Percentiles rank a stretch among this genome's conserved stretches.
Conservation (phyloP, 2,113 vertebrate species). For the Gnathonemus echidnorhynchus region DNA sequence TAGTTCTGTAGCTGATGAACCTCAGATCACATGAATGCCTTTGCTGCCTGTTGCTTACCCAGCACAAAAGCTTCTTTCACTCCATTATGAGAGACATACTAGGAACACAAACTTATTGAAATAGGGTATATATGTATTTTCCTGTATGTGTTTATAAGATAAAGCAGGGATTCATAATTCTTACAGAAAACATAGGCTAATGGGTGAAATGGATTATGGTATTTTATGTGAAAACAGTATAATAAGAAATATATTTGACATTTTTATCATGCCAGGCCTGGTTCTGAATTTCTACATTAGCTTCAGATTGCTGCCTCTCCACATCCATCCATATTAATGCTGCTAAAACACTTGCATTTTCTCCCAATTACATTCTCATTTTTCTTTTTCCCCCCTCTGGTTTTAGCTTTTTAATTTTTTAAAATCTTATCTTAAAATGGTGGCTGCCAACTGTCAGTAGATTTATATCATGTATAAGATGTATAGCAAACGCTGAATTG, state of each 20-base stretch:
- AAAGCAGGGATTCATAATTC: not conserved
- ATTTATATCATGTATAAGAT: not conserved
- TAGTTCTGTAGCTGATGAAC: slow-evolving; percentile 29
- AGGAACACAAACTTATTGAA: not conserved
- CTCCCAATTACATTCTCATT: not conserved
- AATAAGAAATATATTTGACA: not conserved
- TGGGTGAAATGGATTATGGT: not conserved
- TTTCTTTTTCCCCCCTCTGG: not conserved
- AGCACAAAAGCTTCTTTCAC: slow-evolving; percentile 45
- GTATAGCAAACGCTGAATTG: not conserved
- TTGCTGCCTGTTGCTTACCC: slow-evolving; percentile 22
- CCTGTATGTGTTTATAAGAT: not conserved
- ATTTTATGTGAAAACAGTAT: not conserved
- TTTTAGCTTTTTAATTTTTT: not conserved
- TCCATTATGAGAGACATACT: slow-evolving; percentile 18
- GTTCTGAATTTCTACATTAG: not conserved
- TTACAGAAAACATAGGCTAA: not conserved
- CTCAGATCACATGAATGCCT: slow-evolving; percentile 59
- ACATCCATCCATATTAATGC: not conserved
- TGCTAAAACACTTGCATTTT: not conserved
- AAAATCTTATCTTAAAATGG: not conserved
- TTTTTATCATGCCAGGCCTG: not conserved
- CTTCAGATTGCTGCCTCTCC: not conserved
- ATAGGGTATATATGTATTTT: not conserved
- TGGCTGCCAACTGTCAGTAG: not conserved